phyloP scores from a whole-genome alignment of 2,888 invertebrate genomes.

The Nasonia oneida region DNA sequence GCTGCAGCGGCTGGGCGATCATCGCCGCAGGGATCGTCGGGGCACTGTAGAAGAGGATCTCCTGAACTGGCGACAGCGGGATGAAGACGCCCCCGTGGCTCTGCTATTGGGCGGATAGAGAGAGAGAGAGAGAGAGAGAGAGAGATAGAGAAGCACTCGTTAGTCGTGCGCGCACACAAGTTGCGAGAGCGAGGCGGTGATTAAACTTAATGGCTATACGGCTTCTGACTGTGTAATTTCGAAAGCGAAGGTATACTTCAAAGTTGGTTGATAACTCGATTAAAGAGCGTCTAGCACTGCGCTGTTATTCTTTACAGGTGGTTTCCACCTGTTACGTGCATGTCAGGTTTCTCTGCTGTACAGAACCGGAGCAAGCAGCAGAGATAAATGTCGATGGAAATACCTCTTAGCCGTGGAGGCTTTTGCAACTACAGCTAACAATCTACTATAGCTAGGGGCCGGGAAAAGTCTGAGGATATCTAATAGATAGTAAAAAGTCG shows the following conservation, averaged over 20 bases:
- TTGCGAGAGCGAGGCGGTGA: neutral
- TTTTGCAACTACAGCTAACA: neutral
- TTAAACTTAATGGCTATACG: neutral
- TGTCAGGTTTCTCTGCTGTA: neutral
- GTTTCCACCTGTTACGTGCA: conserved; percentile 25
- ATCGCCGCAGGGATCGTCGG: conserved; percentile 77
- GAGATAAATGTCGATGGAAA: neutral
- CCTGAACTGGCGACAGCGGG: conserved; percentile 76
- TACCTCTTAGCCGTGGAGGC: neutral
- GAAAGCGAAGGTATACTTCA: neutral
- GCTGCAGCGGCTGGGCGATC: conserved; percentile 71
- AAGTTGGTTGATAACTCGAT: neutral
- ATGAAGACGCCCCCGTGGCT: conserved; percentile 75
- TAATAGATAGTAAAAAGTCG: too few species aligned
- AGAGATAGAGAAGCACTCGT: neutral
- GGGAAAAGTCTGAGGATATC: too few species aligned
- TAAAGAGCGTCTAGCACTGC: neutral
- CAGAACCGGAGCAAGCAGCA: too few species aligned
- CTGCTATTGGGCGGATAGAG: conserved; percentile 65
- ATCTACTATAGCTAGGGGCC: too few species aligned
- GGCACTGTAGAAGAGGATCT: conserved; percentile 75
- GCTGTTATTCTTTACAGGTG: conserved; percentile 26
- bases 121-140: neutral
- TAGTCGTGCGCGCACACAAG: too few species aligned
- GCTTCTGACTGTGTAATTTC: neutral